These are phyloP conservation scores for Xiphorhynchus elegans DNA, from an alignment of 2,113 vertebrate genomes.

Conservation along the genomic window DNA sequence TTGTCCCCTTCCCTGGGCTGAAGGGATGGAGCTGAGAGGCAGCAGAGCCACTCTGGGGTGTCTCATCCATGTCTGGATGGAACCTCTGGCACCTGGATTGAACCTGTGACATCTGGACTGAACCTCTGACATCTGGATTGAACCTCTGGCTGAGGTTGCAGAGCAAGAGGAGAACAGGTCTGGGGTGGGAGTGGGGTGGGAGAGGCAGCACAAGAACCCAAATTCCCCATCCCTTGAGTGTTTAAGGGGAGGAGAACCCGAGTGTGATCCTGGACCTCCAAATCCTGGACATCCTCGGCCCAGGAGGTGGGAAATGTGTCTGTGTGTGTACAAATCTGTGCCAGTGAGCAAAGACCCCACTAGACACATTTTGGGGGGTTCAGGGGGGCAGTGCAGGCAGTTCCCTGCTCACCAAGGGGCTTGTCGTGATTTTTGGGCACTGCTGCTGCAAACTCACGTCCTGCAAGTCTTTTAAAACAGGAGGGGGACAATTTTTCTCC, in stretches of 20 bases:
- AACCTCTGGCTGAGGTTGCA: neutral
- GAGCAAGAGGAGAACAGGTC: neutral
- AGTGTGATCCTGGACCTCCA: fast-evolving
- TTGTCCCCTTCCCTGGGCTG: neutral
- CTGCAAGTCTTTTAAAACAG: fast-evolving
- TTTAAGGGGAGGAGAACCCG: neutral
- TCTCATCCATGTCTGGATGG: fast-evolving
- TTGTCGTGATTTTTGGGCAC: neutral
- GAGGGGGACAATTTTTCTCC: neutral
- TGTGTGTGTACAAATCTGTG: neutral
- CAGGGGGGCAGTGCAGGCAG: neutral
- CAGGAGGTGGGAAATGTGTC: neutral
- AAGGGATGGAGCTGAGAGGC: neutral
- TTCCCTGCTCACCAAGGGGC: fast-evolving
- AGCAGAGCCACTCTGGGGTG: fast-evolving
- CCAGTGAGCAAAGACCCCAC: neutral
- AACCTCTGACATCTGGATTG: no score
- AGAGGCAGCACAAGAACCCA: neutral
- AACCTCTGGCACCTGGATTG: neutral
- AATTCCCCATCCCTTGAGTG: fast-evolving
- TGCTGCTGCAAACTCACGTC: fast-evolving
- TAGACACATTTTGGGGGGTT: fast-evolving
- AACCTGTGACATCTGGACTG: neutral
- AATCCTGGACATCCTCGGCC: fast-evolving
- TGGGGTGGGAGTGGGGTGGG: fast-evolving